Evolutionary conservation across 2,888 invertebrate genomes (phyloP).

Genomic region (Lasioglossum villosulum): DNA sequence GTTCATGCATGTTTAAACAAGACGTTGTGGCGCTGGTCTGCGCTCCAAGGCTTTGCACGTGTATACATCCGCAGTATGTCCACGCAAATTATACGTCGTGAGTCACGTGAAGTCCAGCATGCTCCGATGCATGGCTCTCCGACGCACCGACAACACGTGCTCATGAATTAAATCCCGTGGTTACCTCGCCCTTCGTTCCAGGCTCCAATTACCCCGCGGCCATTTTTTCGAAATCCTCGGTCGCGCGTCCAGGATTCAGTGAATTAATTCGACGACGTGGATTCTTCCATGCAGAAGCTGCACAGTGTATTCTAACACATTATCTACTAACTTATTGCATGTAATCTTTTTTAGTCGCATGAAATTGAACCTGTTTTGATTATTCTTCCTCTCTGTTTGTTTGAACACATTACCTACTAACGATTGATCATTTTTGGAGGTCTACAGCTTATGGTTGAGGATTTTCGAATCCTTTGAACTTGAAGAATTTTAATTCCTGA

Average conservation of each 20-base stretch:
- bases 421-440: no score
- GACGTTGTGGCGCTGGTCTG: background rate
- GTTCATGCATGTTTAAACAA: slow-evolving; percentile 49
- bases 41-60: slow-evolving; percentile 33
- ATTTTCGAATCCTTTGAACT: no score
- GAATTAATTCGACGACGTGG: background rate
- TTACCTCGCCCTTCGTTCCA: slow-evolving; percentile 48
- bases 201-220: slow-evolving; percentile 34
- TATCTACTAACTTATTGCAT: no score
- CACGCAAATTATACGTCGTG: slow-evolving; percentile 55
- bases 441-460: no score
- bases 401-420: no score
- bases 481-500: no score
- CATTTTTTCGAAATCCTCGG: slow-evolving; percentile 8
- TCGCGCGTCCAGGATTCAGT: background rate
- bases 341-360: no score
- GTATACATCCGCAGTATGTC: slow-evolving; percentile 42
- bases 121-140: slow-evolving; percentile 46
- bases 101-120: slow-evolving; percentile 56
- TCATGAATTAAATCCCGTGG: slow-evolving; percentile 51
- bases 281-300: background rate
- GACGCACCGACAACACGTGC: slow-evolving; percentile 50
- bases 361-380: no score
- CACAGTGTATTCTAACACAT: no score
- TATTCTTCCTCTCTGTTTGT: no score